Evolutionary conservation across 2,797 vertebrate genomes (phyloP).

Genomic region (Thunnus albacares): DNA sequence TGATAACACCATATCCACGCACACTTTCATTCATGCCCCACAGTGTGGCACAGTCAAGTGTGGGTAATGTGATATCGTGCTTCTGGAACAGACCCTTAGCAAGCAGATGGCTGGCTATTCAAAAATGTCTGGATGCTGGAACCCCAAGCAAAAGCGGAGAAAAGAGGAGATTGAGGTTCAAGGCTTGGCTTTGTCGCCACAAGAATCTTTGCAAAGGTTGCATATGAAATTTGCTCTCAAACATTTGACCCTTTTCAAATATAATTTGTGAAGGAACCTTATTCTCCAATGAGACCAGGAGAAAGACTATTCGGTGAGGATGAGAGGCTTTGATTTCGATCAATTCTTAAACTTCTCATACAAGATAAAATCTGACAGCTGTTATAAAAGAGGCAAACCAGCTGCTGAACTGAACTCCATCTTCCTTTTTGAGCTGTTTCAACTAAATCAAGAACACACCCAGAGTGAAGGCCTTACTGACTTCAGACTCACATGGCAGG

Average conservation of each 20-base stretch:
- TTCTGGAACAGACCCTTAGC: constrained; percentile 61
- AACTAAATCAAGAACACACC: constrained; percentile 9
- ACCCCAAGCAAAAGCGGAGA: constrained; percentile 31
- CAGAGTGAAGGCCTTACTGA: background rate
- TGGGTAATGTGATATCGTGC: constrained; percentile 75
- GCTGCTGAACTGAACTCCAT: constrained; percentile 21
- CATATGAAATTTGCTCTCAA: constrained; percentile 6
- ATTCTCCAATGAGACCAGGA: too few species aligned
- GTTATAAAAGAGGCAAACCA: constrained; percentile 27
- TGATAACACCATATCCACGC: constrained; percentile 39
- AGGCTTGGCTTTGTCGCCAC: constrained; percentile 26
- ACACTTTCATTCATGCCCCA: constrained; percentile 54
- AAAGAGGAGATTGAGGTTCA: constrained; percentile 35
- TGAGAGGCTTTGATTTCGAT: constrained; percentile 16
- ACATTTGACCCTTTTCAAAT: constrained; percentile 1
- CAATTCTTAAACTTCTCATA: constrained; percentile 20
- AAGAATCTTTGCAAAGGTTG: constrained; percentile 18
- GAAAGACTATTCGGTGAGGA: background rate
- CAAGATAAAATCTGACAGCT: constrained; percentile 50
- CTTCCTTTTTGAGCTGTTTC: constrained; percentile 36
- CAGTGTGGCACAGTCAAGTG: constrained; percentile 39
- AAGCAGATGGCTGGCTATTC: constrained; percentile 80
- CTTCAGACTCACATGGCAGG: constrained; percentile 1
- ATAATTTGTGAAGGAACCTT: background rate
- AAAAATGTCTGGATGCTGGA: constrained; percentile 61